Base-by-base conservation (phyloP, 2,797 vertebrate genomes). In the Australoheros facetus region DNA sequence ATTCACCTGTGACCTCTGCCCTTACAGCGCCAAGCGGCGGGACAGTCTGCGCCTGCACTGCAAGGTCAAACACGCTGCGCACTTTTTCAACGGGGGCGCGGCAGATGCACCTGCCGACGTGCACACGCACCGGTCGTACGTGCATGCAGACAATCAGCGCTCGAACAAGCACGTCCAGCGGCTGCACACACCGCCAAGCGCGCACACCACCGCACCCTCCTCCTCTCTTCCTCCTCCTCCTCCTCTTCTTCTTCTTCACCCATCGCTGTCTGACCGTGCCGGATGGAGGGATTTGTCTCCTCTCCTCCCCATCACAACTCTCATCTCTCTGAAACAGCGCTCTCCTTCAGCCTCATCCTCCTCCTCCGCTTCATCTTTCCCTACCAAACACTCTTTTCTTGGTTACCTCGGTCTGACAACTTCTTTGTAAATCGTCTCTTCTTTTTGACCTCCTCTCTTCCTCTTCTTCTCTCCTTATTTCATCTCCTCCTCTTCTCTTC, bases 31-130 rank as follows among this genome's bases (percentile, higher is more conserved):
- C 96, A 99, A 99, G 94, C 96, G 98, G 94, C 96, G 98, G 96
- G 98, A 99, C 98, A 99, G 99, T 96, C 97, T 99, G 94, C 98
- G 98, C 78, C 96, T 99, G 95, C 98, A 99, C 97, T 98, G 97
- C 95, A 97, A 97, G 95, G 97, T 99, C 94, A 99, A 99, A 91
- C 98, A 99, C 72, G 80, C 78, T 1, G 28, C 62, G 4, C 85
- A 84, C 59, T 55, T 69, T 48, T 51, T 42, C 5, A 32, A 56
- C 48, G 57, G 53, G 11, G 4, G 4, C 34, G 30, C 48, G 13
- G 32, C 95, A 92, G 76, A 96, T 94, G 4, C 95, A 94, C 91
- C 96, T 94, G 94, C 95, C 93, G 89, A 97, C 95, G 94, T 97
- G 96, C 95, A 92, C 91, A 90, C 91, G 1, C 90, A 91, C 84